Base-by-base conservation (phyloP, 2,888 invertebrate species). In the Rhamphomyia laevipes region DNA sequence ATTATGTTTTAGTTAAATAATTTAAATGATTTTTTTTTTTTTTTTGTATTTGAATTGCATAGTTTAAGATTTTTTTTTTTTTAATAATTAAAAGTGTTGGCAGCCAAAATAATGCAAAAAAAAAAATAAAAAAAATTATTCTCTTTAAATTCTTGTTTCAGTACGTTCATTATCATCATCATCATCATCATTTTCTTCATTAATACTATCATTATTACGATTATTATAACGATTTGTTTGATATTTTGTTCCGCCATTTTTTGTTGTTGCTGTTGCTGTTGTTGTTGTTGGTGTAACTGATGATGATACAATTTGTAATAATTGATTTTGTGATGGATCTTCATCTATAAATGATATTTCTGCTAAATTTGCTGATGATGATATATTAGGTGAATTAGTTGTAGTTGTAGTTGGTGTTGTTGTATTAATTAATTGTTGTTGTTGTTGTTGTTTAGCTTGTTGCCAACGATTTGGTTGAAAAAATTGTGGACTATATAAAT, bases 301-400 rank as follows among this genome's bases (percentile, higher is more conserved):
- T n/a, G n/a, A 18, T 40, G 18, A 13, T 18, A 40, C 18, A 11
- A 18, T 40, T 52, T 58, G 46, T 27, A 44, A 54, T 55, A 57
- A 55, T 54, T 58, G 54, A 51, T 60, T 59, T 48, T 61, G 60
- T 48, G 55, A 57, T 47, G 66, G 63, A 56, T 81, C 81, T 73
- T 82, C 81, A 70, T 82, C 81, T 65, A 82, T 81, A 72, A 77
- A 82, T 62, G 78, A 79, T 73, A 81, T 79, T 72, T 82, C 82
- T 58, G 80, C 77, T 62, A 80, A 72, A 64, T 63, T 55, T 37
- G 58, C 58, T 45, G 61, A 57, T 51, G 58, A 57, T 12, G 58
- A 55, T 48, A 57, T 57, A 52, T 53, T 57, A 10, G 38, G 4
- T 13, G 38, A 38, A 13, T 49, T 40, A 31, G 50, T 15, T 49